phyloP scores from a whole-genome alignment of 2,113 vertebrate genomes.

The Caracal caracal region DNA sequence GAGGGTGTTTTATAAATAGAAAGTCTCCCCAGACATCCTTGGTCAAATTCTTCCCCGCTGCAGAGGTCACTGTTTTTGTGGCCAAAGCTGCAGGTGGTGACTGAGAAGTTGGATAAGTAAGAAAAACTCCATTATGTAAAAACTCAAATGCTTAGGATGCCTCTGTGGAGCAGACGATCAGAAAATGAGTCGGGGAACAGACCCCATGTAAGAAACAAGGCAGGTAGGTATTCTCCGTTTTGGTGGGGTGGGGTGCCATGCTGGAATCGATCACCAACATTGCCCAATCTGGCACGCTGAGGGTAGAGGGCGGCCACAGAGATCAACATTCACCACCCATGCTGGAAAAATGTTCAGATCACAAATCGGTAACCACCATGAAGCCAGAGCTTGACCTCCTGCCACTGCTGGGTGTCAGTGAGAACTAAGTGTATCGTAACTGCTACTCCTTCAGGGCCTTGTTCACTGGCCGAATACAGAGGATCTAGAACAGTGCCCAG shows the following conservation, averaged over 20 bases:
- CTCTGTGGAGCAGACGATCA: not conserved
- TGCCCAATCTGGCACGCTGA: not conserved
- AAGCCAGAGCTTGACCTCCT: not conserved
- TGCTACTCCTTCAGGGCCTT: not conserved
- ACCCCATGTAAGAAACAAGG: not conserved
- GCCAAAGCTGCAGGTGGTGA: constrained; percentile 60
- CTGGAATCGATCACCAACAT: not conserved
- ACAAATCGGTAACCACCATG: not conserved
- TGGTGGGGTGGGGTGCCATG: not conserved
- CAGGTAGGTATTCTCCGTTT: not conserved
- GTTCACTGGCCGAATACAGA: not conserved
- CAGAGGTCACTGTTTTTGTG: constrained; percentile 70
- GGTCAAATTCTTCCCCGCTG: constrained; percentile 25
- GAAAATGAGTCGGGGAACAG: not conserved
- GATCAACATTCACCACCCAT: not conserved
- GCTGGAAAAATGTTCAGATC: not conserved
- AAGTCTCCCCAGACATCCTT: constrained; percentile 29
- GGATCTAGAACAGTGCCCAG: not conserved
- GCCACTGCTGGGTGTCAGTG: not conserved
- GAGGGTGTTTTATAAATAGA: constrained; percentile 42
- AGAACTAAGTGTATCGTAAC: not conserved
- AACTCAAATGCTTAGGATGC: not conserved
- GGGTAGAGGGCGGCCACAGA: not conserved
- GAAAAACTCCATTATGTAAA: constrained; percentile 49
- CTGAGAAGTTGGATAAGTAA: constrained; percentile 4